Evolutionary conservation across 2,888 invertebrate genomes (phyloP), one percentile per base, ranked within the genome.

Genomic region (Dexiosoma caninum): DNA sequence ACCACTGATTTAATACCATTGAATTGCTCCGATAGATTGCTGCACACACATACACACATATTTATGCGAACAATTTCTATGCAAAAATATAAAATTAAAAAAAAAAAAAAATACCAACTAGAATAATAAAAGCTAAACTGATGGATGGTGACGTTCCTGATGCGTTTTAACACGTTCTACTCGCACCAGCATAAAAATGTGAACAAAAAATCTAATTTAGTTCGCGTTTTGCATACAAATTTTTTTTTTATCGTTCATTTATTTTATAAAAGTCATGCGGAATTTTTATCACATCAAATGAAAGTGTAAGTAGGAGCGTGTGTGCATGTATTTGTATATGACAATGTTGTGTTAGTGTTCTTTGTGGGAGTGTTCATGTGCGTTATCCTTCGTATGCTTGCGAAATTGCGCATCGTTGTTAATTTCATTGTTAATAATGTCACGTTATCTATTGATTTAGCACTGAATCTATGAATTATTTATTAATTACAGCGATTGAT

Each of bases 141-240:
- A 59, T 44, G 49, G 21, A 55, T 59, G 32, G 42, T 67, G 35
- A 57, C 72, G 66, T 59, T 64, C 44, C 21, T 5, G 40, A 49
- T 66, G 66, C 37, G 23, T 60, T 66, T 72, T 23, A 51, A 16
- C 30, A 23, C 59, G 21, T 44, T 16, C 6, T 55, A 10, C 57
- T 55, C 42, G 19, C 55, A 55, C 42, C 62, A 60, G 27, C 27
- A 66, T 44, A 71, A 67, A 62, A 64, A 49, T 60, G 66, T 69
- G 16, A 77, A 78, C 82, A 71, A 87, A 88, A 85, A 86, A 87
- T 87, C 87, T 89, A 89, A 88, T 89, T 89, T 89, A 85, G 85
- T 88, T 85, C 88, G 88, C 86, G 88, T 85, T 85, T 86, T 88
- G 88, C 88, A 88, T 88, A 88, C 88, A 88, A 89, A 88, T 57